Base-by-base conservation (phyloP, 2,113 vertebrate species). In the Alosa alosa region DNA sequence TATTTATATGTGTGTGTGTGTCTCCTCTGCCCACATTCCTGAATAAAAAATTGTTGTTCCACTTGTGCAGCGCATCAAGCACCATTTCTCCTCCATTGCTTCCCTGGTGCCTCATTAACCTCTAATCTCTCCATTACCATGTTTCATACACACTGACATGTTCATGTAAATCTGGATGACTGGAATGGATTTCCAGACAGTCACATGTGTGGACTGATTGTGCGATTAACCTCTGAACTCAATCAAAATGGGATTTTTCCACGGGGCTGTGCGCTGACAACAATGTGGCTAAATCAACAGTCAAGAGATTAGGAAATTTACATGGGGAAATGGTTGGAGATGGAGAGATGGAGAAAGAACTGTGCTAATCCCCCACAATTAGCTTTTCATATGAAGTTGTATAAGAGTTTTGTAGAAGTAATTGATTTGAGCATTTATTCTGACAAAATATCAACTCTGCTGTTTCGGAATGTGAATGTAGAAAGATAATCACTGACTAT, bases 211-310 rank as follows among this genome's bases (percentile, higher is more conserved):
- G 41, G 81, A 89, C 75, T 39, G 81, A 83, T 45, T 86, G 78
- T 82, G 86, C 52, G 91, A 92, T 94, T 93, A 94, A 44, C 90
- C 89, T 64, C 36, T 91, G 86, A 93, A 90, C 92, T 87, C 90
- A 83, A 88, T 90, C 87, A 91, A 41, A 78, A 78, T 78, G 25
- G 25, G 13, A 78, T 78, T 75, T 57, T 88, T 25, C 81, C 45
- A 20, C 25, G 9, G 75, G 84, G 50, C 60, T 84, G 82, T 82
- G 55, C 49, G 78, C 83, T 83, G 88, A 88, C 84, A 86, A 84
- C 49, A 50, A 49, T 88, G 60, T 18, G 84, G 17, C 82, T 88
- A 86, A 87, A 81, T 87, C 85, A 89, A 87, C 85, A 88, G 86
- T 88, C 89, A 86, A 25, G 83, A 49, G 72, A 85, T 82, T 87